A percentile compares a stretch with the other conserved stretches of the same genome.
phyloP scores from a whole-genome alignment of 2,113 vertebrate genomes.

The Emydura subglobosa region DNA sequence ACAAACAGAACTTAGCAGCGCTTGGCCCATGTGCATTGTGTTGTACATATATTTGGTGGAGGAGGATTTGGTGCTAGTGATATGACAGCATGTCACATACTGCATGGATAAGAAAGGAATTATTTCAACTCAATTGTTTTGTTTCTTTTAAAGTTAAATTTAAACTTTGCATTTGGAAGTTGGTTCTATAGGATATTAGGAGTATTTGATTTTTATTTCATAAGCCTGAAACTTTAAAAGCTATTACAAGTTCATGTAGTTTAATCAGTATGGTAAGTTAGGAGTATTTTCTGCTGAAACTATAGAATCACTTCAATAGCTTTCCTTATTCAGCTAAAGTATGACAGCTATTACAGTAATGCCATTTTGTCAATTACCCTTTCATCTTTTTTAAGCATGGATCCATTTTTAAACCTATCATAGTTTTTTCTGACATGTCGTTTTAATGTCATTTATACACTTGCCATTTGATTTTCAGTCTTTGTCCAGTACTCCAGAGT shows the following conservation, averaged over 20 bases:
- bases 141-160: background rate
- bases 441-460: slow-evolving; percentile 27
- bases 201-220: background rate
- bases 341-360: slow-evolving; percentile 11
- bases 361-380: slow-evolving; percentile 6
- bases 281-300: slow-evolving; percentile 33
- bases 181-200: background rate
- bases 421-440: background rate
- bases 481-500: slow-evolving; percentile 32
- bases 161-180: background rate
- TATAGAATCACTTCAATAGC: background rate
- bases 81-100: fast-evolving
- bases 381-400: slow-evolving; percentile 12
- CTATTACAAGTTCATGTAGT: background rate
- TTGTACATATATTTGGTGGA: background rate
- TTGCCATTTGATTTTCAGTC: background rate
- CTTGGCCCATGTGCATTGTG: no score
- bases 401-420: slow-evolving; percentile 48
- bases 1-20: background rate
- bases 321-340: background rate
- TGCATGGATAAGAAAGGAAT: background rate
- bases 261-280: background rate
- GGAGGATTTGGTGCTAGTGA: background rate
- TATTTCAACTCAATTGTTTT: background rate
- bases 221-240: background rate